These are phyloP conservation scores for Paradoxurus hermaphroditus DNA, from an alignment of 2,113 vertebrate genomes.

Conservation along the genomic window DNA sequence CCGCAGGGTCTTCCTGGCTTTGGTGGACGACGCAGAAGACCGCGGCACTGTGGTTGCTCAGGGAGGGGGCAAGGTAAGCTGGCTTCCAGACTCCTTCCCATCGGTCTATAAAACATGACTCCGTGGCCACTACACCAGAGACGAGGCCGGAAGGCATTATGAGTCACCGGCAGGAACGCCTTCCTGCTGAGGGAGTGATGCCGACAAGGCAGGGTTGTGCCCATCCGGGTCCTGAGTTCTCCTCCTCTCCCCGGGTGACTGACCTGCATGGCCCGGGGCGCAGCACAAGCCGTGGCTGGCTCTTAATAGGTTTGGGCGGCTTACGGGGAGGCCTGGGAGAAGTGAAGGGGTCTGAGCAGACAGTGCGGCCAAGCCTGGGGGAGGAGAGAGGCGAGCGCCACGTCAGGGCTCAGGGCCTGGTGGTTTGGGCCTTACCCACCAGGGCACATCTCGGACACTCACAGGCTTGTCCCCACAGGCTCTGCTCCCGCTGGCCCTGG, in stretches of 20 bases:
- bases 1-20: constrained; percentile 92
- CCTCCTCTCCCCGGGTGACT: background rate
- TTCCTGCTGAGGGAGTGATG: background rate
- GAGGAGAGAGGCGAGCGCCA: no score
- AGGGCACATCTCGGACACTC: background rate
- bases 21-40: constrained; percentile 93
- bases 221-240: background rate
- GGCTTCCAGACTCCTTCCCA: background rate
- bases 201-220: background rate
- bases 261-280: background rate
- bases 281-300: background rate
- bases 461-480: constrained; percentile 81
- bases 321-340: background rate
- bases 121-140: background rate
- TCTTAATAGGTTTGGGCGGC: background rate
- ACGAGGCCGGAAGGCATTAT: background rate
- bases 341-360: background rate
- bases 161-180: background rate
- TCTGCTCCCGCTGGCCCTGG: constrained; percentile 92
- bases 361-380: rapidly evolving
- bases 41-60: constrained; percentile 94
- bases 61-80: constrained; percentile 95
- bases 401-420: background rate
- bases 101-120: background rate
- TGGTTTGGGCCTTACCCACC: background rate